Evolutionary conservation across 1,140 invertebrate species (phyloP).

Genomic region (Campoletis sonorensis): DNA sequence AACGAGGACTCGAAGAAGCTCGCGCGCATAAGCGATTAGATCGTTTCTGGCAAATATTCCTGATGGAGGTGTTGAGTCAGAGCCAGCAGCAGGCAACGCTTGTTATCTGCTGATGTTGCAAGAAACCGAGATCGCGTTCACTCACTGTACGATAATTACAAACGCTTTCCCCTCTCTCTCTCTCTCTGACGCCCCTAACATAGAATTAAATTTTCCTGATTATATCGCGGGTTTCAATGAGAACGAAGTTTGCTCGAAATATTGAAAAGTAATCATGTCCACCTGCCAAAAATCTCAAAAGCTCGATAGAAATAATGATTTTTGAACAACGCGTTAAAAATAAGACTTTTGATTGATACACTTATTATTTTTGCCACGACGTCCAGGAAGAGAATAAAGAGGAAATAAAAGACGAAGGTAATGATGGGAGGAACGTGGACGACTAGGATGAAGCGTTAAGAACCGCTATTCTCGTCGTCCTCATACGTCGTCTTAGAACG

Average conservation of each 20-base stretch:
- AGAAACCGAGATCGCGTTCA: neutral
- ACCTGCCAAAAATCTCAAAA: too few species aligned
- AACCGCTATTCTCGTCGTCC: conserved; percentile 58
- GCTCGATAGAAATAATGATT: too few species aligned
- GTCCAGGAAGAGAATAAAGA: neutral
- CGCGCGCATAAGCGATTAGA: conserved; percentile 22
- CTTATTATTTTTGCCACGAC: too few species aligned
- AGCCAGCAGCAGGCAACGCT: neutral
- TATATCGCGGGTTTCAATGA: neutral
- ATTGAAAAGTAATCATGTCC: too few species aligned
- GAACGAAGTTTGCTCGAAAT: too few species aligned
- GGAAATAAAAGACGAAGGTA: neutral
- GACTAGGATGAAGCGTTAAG: neutral
- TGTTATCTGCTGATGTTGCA: conserved; percentile 28
- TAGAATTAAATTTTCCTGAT: conserved; percentile 23
- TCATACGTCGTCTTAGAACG: conserved; percentile 48
- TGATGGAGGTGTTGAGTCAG: conserved; percentile 5
- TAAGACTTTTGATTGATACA: too few species aligned
- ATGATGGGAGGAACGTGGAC: neutral
- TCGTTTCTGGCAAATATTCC: neutral
- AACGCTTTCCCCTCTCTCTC: neutral
- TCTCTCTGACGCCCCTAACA: neutral
- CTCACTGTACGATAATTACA: conserved; percentile 26
- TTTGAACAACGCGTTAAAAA: too few species aligned
- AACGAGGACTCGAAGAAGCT: conserved; percentile 8